Base-by-base conservation (phyloP, 2,888 invertebrate species). In the Drosophila crucigera region DNA sequence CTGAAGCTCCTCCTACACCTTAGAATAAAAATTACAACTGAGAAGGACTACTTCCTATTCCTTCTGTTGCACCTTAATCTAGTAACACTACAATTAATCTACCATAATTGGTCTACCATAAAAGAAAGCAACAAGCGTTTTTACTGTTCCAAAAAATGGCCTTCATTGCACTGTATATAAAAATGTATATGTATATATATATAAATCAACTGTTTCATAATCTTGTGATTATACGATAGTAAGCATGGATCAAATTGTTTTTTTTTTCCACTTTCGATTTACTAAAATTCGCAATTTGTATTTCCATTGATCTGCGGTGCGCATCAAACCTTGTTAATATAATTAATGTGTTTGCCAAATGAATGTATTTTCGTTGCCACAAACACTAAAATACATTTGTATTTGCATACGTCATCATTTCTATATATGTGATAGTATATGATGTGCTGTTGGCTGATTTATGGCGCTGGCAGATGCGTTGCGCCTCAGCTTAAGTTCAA, bases 401-500 rank as follows among this genome's bases (percentile, higher is more conserved):
- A 67, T 41, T 37, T 35, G 22, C 16, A 62, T 72, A 76, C 76
- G 78, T 78, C 80, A 83, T 78, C 55, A 60, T 56, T 62, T 64
- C 53, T 72, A 73, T 28, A n/a, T 39, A 7, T 56, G 60, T 64
- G 25, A 25, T 66, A 54, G 69, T 75, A 84, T 84, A 78, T 78
- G 80, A 79, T 87, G 75, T 53, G 64, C 50, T 68, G 64, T 68
- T 73, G 50, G 54, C 76, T 82, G 84, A 84, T 88, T 84, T 83
- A 84, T 84, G 79, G 70, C 60, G 76, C 73, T 68, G 66, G 77
- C 81, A 83, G 75, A 69, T 82, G 81, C 78, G 84, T 82, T 80
- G 67, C 67, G 73, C 58, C 52, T 62, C 50, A 68, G 65, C 71
- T 65, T 78, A 49, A 56, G 56, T 65, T 63, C 43, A 63, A 30